phyloP scores from a whole-genome alignment of 2,113 vertebrate genomes.

The Tympanuchus pallidicinctus region DNA sequence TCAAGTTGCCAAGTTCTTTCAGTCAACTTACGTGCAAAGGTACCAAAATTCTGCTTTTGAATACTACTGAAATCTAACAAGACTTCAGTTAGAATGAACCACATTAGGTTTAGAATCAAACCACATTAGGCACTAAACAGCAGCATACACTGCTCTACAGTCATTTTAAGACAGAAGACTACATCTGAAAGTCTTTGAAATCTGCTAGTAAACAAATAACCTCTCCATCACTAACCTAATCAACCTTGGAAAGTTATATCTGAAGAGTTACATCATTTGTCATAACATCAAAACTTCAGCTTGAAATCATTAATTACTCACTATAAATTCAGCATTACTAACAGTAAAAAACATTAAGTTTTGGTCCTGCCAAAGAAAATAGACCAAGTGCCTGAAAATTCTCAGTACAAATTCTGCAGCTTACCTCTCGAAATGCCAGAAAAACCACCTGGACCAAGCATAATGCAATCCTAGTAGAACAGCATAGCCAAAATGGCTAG shows the following conservation, averaged over 20 bases:
- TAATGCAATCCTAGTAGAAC: not conserved
- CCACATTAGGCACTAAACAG: too few species aligned
- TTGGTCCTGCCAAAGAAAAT: not conserved
- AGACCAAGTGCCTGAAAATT: not conserved
- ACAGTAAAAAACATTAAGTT: fast-evolving
- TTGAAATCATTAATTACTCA: not conserved
- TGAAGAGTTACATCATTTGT: not conserved
- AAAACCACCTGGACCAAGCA: not conserved
- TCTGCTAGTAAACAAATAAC: not conserved
- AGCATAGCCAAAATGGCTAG: not conserved
- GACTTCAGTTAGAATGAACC: not conserved
- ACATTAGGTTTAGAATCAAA: not conserved
- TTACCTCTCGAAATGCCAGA: not conserved
- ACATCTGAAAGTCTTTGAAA: not conserved
- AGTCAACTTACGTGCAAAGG: fast-evolving
- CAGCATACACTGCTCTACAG: too few species aligned
- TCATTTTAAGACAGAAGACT: not conserved
- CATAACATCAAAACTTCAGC: not conserved
- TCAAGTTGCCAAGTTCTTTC: not conserved
- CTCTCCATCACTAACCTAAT: not conserved
- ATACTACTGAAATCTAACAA: not conserved
- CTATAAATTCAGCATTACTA: not conserved
- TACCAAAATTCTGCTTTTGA: not conserved
- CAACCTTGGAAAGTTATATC: not conserved
- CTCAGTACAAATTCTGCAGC: not conserved